phyloP scores from a whole-genome alignment of 2,888 invertebrate species.

The Acrocyrtus sp. region DNA sequence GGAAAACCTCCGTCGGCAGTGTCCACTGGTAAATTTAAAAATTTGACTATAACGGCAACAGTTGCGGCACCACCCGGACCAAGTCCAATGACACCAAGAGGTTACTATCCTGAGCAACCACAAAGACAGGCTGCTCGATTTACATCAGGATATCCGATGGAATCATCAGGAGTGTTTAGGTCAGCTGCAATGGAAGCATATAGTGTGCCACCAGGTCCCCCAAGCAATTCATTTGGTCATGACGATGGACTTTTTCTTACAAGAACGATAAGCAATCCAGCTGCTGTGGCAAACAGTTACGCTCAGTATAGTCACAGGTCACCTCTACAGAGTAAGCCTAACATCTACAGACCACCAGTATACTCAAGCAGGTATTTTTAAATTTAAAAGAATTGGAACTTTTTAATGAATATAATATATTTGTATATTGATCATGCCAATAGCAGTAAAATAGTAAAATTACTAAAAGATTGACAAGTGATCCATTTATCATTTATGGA shows the following conservation, averaged over 20 bases:
- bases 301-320: conserved; percentile 38
- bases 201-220: conserved; percentile 5
- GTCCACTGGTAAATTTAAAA: conserved; percentile 42
- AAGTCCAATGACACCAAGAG: conserved; percentile 8
- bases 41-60: conserved; percentile 56
- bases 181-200: conserved; percentile 28
- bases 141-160: conserved; percentile 46
- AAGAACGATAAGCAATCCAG: conserved; percentile 57
- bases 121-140: conserved; percentile 30
- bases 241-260: conserved; percentile 56
- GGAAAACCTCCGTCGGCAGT: conserved; percentile 17
- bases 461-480: too few relatives aligned
- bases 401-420: conserved; percentile 3
- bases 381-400: background rate
- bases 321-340: conserved; percentile 50
- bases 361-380: conserved; percentile 39
- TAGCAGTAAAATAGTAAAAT: too few relatives aligned
- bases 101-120: conserved; percentile 17
- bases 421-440: too few relatives aligned
- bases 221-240: conserved; percentile 34
- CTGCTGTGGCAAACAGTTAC: conserved; percentile 45
- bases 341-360: conserved; percentile 49
- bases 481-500: too few relatives aligned
- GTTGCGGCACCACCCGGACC: conserved; percentile 14
- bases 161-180: conserved; percentile 42